Base-by-base conservation (phyloP, 2,113 vertebrate genomes). In the Fukomys damarensis region DNA sequence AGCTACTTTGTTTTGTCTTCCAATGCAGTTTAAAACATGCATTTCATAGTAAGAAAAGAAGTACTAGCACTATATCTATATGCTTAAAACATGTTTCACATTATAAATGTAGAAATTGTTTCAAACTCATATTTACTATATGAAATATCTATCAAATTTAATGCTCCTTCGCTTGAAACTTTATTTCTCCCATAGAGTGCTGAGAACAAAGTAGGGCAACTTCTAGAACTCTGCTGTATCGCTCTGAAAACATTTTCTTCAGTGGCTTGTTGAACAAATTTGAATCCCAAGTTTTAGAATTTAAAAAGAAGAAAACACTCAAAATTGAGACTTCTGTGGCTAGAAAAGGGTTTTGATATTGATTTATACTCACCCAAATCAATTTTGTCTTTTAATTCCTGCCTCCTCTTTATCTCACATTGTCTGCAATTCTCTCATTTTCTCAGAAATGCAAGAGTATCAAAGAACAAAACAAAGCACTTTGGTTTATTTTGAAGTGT, bases 401-500 rank as follows among this genome's bases (percentile, higher is more conserved):
- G 19, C 14, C 1, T 93, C 22, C 85, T 93, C 9, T 96, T 95
- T 88, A 20, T 80, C 96, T 82, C 46, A 94, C 41, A 95, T 5
- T 88, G n/a, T 59, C 54, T 94, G 11, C 38, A 85, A 46, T 91
- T 96, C 41, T 97, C 52, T 94, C 76, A 72, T 96, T 93, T 98
- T 96, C 86, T 96, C 46, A 80, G 41, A 98, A 96, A 49, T 43
- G 28, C 89, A 95, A 97, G 74, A 56, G 84, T 74, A 65, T 19
- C 2, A 54, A 91, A 92, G 63, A 86, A 95, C 77, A 94, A 95
- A 97, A 61, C 89, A 97, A 97, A 97, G 58, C 5, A 35, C 93
- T 70, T 90, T 86, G 89, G 54, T 96, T 97, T 97, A 95, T 97
- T 98, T 93, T 97, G 93, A 97, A 95, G 93, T 59, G 91, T 97